Evolutionary conservation across 2,797 vertebrate genomes (phyloP), one percentile per base, ranked within the genome.

Genomic region (Scolopax rusticola): DNA sequence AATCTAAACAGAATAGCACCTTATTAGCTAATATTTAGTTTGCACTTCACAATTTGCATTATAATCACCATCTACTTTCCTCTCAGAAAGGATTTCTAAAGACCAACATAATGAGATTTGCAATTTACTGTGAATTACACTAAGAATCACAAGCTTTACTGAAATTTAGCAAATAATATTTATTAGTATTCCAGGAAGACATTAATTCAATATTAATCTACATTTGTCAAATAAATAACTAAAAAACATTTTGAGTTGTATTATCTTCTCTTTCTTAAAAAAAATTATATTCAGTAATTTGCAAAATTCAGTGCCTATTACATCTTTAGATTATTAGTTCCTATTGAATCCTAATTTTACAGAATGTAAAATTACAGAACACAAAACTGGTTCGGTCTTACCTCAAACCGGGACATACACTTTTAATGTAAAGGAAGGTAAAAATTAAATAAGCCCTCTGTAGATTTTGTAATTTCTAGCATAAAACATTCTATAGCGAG

Each of bases 81-180:
- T 45, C 74, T 87, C 73, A 63, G 76, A 87, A 90, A 73, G 21
- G 15, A 87, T 94, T 93, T 94, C 76, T 89, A 84, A 95, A 93
- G 68, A 77, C 21, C 1, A 0, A 57, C 41, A 74, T 83, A 96
- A 93, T 89, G 80, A 95, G 70, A 85, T 92, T 73, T 87, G 64
- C 83, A 71, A 51, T 85, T 89, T 80, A 92, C 67, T 89, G 24
- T 54, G 64, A 30, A 43, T 68, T 95, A 77, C 47, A 0, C 0
- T 61, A 74, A 4, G 4, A 95, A 80, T 87, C 21, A 68, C 33
- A 43, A 84, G 53, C 5, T 83, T 71, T 87, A 87, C 57, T 87
- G 63, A 87, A 90, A 92, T 80, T 40, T 71, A 82, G 73, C 32
- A 64, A 82, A 80, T 50, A 53, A 33, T 82, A 89, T 74, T 84